Base-by-base conservation (phyloP, 2,797 vertebrate species). In the Chaetophractus vellerosus region DNA sequence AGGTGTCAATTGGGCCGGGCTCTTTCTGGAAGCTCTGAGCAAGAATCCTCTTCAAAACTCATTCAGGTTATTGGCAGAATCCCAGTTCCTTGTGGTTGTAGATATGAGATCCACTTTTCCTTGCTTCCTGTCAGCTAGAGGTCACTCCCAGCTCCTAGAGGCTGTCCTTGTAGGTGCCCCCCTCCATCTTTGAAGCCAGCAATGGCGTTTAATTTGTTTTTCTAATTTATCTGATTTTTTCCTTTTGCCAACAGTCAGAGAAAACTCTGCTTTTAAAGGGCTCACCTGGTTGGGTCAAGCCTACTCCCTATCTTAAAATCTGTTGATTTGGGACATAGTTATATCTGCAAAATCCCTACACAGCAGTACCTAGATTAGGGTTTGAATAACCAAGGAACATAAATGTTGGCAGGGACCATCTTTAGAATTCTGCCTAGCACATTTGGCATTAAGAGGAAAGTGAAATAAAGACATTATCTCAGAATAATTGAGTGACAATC, bases 401-500 rank as follows among this genome's bases (percentile, higher is more conserved):
- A 33, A 83, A 78, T 87, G 31, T 81, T 74, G 38, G 63, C 50
- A 16, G 68, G 59, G 59, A 90, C 85, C 71, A 78, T 76, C 68
- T 85, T 92, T 81, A 93, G 50, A 82, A 75, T 78, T 88, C 76
- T 96, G 59, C 71, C 31, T 71, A 6, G 41, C 28, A 68, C 36
- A 19, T 24, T 55, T 88, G 59, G 6, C 81, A n/a, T 64, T 45
- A 93, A 94, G 33, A 93, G 36, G 28, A 52, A 96, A 69, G 15
- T 93, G 74, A 96, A 91, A 72, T 94, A 76, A 92, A 95, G 68
- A 41, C 69, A 75, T 16, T 74, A 50, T 75, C 74, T 92, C 24
- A 90, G 38, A 95, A 80, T 88, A 78, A 96, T 79, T 71, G 75
- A 88, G 72, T 96, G 41, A 86, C 90, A 48, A 92, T 96, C 41